These are phyloP conservation scores for Acanthopleura granulata DNA, from an alignment of 2,888 invertebrate species.

Conservation along the genomic window DNA sequence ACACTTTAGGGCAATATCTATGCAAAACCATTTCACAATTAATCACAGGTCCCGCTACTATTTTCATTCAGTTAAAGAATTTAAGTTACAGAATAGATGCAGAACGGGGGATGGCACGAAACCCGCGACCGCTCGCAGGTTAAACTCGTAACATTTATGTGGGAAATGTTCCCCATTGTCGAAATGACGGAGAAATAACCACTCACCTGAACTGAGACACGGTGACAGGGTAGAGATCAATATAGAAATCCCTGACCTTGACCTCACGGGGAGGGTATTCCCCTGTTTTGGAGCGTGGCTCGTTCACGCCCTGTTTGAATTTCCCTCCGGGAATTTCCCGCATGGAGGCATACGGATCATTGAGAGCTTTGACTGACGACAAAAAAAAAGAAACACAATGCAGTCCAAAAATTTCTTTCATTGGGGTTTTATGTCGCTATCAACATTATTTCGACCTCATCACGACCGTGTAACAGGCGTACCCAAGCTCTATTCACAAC, in stretches of 20 bases:
- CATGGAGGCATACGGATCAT: conserved; percentile 26
- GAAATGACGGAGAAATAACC: neutral
- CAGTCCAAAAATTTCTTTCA: neutral
- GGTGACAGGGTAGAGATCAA: conserved; percentile 66
- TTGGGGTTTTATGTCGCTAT: neutral
- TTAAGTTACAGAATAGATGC: too few relatives aligned
- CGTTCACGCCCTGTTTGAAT: conserved; percentile 59
- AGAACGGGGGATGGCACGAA: too few relatives aligned
- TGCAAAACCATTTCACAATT: too few relatives aligned
- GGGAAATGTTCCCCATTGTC: too few relatives aligned
- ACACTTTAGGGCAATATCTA: too few relatives aligned
- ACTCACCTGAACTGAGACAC: conserved; percentile 62
- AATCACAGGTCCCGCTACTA: too few relatives aligned
- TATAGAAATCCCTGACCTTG: conserved; percentile 58
- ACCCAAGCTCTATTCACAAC: too few relatives aligned
- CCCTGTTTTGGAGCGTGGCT: conserved; percentile 60
- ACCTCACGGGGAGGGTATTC: conserved; percentile 60
- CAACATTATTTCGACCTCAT: too few relatives aligned
- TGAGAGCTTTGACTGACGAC: neutral
- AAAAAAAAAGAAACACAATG: neutral
- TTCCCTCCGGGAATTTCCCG: conserved; percentile 35
- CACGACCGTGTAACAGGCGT: too few relatives aligned
- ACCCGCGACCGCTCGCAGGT: too few relatives aligned
- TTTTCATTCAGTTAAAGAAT: too few relatives aligned
- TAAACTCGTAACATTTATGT: too few relatives aligned